These are phyloP conservation scores for Anastatus disparis DNA, from an alignment of 1,140 invertebrate species.

Conservation along the genomic window DNA sequence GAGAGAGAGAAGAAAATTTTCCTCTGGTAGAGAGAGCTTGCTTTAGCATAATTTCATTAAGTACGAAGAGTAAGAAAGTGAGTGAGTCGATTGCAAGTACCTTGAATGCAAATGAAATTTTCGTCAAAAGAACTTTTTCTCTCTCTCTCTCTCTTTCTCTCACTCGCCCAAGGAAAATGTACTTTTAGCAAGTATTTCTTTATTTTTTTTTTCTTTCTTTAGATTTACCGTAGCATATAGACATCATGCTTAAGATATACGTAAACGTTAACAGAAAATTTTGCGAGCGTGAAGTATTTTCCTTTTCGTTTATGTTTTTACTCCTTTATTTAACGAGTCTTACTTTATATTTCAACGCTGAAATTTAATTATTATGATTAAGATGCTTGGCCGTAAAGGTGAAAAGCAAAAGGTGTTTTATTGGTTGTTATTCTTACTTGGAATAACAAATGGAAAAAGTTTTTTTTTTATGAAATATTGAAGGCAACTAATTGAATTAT, in stretches of 20 bases:
- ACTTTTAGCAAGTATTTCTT: constrained; percentile 32
- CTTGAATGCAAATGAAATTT: constrained; percentile 40
- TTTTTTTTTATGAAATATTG: too few relatives aligned
- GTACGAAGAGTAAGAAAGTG: not conserved
- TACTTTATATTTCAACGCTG: not conserved
- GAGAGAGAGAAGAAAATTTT: too few relatives aligned
- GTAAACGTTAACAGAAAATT: constrained; percentile 28
- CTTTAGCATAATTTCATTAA: constrained; percentile 39
- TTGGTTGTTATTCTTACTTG: too few relatives aligned
- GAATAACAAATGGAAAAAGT: too few relatives aligned
- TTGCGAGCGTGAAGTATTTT: too few relatives aligned
- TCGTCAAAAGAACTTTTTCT: constrained; percentile 37
- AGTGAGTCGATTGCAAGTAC: constrained; percentile 16
- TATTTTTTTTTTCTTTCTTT: too few relatives aligned
- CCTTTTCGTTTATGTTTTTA: constrained; percentile 11
- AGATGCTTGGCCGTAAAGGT: too few relatives aligned
- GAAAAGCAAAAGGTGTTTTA: too few relatives aligned
- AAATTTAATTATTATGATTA: constrained; percentile 28
- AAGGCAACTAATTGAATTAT: too few relatives aligned
- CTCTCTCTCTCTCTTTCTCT: too few relatives aligned
- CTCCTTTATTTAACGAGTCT: constrained; percentile 25
- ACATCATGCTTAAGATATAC: constrained; percentile 21
- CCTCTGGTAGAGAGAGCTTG: constrained; percentile 7
- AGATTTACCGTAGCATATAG: too few relatives aligned
- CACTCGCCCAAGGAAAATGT: constrained; percentile 5